Evolutionary conservation across 2,888 invertebrate genomes (phyloP).

Genomic region (Argyresthia goedartella): DNA sequence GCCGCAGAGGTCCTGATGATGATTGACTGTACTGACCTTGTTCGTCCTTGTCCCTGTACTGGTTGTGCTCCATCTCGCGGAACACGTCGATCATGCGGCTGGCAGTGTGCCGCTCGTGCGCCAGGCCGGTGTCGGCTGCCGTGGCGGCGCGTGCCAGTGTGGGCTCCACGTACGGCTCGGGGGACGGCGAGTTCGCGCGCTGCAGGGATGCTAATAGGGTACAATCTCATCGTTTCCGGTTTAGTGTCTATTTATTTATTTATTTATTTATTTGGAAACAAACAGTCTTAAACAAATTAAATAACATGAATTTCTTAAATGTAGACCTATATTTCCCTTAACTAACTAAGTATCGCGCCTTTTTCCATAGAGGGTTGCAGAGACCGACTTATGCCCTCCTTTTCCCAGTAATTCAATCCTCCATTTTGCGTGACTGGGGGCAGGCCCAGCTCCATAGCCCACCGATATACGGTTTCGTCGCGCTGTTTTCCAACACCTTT

Average conservation of each 20-base stretch:
- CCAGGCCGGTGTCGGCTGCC: conserved; percentile 55
- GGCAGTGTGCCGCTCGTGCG: conserved; percentile 78
- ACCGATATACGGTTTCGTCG: too few relatives aligned
- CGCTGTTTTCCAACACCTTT: too few relatives aligned
- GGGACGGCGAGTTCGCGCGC: conserved; percentile 75
- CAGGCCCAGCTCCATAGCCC: too few relatives aligned
- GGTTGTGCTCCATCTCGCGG: conserved; percentile 87
- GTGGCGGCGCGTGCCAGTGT: conserved; percentile 76
- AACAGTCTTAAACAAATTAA: too few relatives aligned
- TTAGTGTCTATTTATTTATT: background rate
- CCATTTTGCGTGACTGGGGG: too few relatives aligned
- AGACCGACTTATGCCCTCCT: too few relatives aligned
- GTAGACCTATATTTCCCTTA: too few relatives aligned
- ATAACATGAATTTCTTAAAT: too few relatives aligned
- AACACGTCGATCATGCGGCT: conserved; percentile 90
- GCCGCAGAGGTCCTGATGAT: too few relatives aligned
- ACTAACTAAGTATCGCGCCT: too few relatives aligned
- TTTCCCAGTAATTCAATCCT: too few relatives aligned
- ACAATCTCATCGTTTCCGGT: background rate
- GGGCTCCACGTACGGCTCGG: conserved; percentile 80
- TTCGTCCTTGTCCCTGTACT: conserved; percentile 59
- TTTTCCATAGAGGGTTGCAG: too few relatives aligned
- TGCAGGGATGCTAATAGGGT: conserved; percentile 17
- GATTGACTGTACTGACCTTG: conserved; percentile 28
- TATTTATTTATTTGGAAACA: background rate